Conservation (phyloP, 2,888 invertebrate genomes). For the Melieria picta region DNA sequence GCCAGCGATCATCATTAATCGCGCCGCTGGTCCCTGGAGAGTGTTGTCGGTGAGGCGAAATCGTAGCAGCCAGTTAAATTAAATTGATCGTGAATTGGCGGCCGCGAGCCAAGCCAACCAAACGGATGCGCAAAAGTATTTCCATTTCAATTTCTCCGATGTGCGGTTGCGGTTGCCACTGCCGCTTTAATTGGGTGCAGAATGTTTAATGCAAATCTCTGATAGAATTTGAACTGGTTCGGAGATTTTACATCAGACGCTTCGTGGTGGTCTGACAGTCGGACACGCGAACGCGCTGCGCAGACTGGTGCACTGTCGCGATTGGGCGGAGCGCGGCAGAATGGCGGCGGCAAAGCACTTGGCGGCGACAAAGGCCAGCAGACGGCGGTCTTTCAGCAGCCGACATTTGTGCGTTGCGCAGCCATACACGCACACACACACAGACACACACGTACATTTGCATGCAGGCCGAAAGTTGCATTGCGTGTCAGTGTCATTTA, state of each 20-base stretch:
- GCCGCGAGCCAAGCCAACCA: constrained; percentile 17
- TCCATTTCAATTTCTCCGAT: constrained; percentile 33
- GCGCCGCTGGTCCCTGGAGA: constrained; percentile 3
- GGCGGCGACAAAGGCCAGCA: constrained; percentile 24
- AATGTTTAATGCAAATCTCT: constrained; percentile 49
- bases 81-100: constrained; percentile 34
- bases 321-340: too few relatives aligned
- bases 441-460: neutral
- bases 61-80: constrained; percentile 34
- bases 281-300: constrained; percentile 35
- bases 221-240: constrained; percentile 58
- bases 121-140: constrained; percentile 38
- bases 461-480: neutral
- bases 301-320: too few relatives aligned
- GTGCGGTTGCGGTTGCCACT: constrained; percentile 45
- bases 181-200: constrained; percentile 37
- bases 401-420: neutral
- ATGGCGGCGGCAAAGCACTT: neutral
- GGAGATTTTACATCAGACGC: constrained; percentile 26
- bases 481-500: constrained; percentile 11
- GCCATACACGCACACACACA: neutral
- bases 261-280: constrained; percentile 53
- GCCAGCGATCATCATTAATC: constrained; percentile 24
- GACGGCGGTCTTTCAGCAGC: constrained; percentile 25
- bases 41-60: constrained; percentile 11